Conservation (phyloP, 2,113 vertebrate species). For the Hymenochirus boettgeri region DNA sequence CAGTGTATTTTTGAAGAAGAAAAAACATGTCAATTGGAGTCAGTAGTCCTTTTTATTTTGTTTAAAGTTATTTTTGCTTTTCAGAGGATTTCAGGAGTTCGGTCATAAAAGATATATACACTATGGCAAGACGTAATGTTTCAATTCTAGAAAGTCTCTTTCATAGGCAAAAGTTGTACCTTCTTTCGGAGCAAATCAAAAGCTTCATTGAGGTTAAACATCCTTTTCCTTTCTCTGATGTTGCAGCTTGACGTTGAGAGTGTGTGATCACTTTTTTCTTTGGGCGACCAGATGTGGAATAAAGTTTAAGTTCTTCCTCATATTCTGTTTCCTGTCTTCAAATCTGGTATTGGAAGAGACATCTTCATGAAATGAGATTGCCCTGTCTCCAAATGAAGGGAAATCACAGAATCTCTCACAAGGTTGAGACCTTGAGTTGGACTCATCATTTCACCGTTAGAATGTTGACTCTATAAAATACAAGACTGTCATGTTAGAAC, state of each 20-base stretch:
- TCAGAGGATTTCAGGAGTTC: constrained; percentile 73
- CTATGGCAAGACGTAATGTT: constrained; percentile 87
- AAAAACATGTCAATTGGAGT: not conserved
- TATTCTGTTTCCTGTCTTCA: constrained; percentile 44
- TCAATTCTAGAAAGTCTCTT: constrained; percentile 93
- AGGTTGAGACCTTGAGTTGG: constrained; percentile 41
- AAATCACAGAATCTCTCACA: constrained; percentile 51
- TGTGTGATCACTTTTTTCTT: constrained; percentile 83
- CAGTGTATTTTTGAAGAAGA: too few species aligned
- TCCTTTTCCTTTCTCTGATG: constrained; percentile 85
- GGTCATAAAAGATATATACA: constrained; percentile 97
- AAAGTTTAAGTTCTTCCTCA: constrained; percentile 42
- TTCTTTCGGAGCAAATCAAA: constrained; percentile 89
- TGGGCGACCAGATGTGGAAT: constrained; percentile 58
- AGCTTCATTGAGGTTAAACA: constrained; percentile 96
- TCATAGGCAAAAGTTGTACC: constrained; percentile 94
- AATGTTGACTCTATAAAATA: constrained; percentile 44
- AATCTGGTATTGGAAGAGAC: constrained; percentile 45
- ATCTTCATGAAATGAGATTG: constrained; percentile 41
- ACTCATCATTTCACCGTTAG: constrained; percentile 34
- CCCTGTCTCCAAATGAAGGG: constrained; percentile 47
- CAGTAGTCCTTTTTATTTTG: not conserved
- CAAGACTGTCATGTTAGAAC: constrained; percentile 59
- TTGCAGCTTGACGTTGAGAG: constrained; percentile 94
- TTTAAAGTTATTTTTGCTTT: constrained; percentile 39